A percentile compares a stretch with the other conserved stretches of the same genome.
phyloP scores from a whole-genome alignment of 2,113 vertebrate genomes.

The Melanocharis versteri region DNA sequence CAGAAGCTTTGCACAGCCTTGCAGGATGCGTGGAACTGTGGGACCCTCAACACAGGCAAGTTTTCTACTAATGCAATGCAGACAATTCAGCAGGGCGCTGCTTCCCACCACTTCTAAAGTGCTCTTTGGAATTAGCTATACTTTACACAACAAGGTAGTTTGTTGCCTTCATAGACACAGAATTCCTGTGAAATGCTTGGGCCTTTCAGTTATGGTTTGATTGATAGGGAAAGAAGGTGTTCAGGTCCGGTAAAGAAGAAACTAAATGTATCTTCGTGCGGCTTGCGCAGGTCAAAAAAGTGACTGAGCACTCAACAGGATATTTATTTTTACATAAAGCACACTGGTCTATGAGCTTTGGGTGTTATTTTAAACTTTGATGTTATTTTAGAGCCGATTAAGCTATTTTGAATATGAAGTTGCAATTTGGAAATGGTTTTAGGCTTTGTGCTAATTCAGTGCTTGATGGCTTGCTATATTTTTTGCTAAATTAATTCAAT shows the following conservation, averaged over 20 bases:
- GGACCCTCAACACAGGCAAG: background rate
- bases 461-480: background rate
- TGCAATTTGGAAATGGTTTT: background rate
- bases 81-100: background rate
- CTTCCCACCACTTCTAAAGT: background rate
- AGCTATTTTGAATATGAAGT: background rate
- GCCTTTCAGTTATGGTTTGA: background rate
- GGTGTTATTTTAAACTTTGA: background rate
- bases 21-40: background rate
- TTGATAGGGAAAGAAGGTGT: background rate
- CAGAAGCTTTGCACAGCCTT: background rate
- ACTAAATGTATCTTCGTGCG: accelerated
- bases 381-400: background rate
- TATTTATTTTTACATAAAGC: background rate
- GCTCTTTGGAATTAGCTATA: background rate
- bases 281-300: background rate
- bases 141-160: background rate
- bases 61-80: background rate
- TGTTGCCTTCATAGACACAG: background rate
- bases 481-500: background rate
- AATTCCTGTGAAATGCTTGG: background rate
- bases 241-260: background rate
- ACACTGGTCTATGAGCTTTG: background rate
- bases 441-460: background rate
- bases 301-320: background rate